Percentiles rank a stretch among this genome's conserved stretches.
phyloP scores from a whole-genome alignment of 2,888 invertebrate species.

The Dorcus hopei region DNA sequence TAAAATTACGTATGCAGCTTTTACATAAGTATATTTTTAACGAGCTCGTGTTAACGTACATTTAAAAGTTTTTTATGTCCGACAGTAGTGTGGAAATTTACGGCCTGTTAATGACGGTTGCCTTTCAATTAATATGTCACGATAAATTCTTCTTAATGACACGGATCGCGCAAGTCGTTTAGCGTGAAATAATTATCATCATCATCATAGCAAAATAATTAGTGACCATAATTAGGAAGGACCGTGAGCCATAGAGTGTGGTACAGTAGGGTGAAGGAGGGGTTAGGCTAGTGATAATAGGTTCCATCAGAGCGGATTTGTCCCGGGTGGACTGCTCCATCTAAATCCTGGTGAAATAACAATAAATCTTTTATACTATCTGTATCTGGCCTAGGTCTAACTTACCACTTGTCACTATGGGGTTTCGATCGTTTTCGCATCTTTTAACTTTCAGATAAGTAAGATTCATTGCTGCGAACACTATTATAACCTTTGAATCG shows the following conservation, averaged over 20 bases:
- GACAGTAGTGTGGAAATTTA: too few species aligned
- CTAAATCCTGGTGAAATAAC: slow-evolving; percentile 46
- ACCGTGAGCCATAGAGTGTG: slow-evolving; percentile 19
- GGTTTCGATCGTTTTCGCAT: slow-evolving; percentile 43
- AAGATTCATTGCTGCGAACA: slow-evolving; percentile 39
- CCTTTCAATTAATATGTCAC: too few species aligned
- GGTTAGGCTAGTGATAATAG: slow-evolving; percentile 41
- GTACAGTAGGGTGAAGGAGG: slow-evolving; percentile 16
- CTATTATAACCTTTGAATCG: slow-evolving; percentile 12
- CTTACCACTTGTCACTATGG: slow-evolving; percentile 42
- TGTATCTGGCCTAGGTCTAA: slow-evolving; percentile 33
- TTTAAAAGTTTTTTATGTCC: too few species aligned
- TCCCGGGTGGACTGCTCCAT: slow-evolving; percentile 38
- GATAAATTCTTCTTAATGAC: too few species aligned
- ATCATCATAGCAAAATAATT: slow-evolving; percentile 22
- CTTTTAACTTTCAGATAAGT: slow-evolving; percentile 43
- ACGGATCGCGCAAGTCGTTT: too few species aligned
- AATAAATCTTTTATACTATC: slow-evolving; percentile 47
- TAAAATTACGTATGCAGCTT: too few species aligned
- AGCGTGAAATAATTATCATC: not conserved
- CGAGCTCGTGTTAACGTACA: too few species aligned
- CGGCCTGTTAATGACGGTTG: too few species aligned
- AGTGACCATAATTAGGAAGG: slow-evolving; percentile 25
- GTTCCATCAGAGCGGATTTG: slow-evolving; percentile 45
- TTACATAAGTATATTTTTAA: too few species aligned